phyloP scores from a whole-genome alignment of 2,888 invertebrate genomes.

The Andrena flavipes region DNA sequence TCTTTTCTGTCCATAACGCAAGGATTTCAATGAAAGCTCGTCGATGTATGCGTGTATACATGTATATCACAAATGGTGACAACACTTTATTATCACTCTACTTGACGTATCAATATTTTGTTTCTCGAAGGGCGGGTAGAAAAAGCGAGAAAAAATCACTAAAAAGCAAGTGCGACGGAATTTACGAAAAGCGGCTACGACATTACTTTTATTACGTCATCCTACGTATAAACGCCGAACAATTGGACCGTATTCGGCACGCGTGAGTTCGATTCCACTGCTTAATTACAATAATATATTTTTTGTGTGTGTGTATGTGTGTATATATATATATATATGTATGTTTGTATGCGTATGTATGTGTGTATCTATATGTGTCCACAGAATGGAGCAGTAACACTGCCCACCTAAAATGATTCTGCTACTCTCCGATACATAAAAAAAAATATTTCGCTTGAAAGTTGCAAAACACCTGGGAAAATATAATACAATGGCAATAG shows the following conservation, averaged over 20 bases:
- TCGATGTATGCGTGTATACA: slow-evolving; percentile 36
- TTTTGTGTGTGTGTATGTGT: not conserved
- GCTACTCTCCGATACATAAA: not conserved
- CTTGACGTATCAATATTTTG: slow-evolving; percentile 47
- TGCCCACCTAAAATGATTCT: not conserved
- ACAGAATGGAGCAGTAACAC: not conserved
- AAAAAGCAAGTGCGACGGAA: slow-evolving; percentile 60
- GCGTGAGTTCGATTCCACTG: slow-evolving; percentile 56
- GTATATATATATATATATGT: slow-evolving; percentile 1
- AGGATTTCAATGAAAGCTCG: slow-evolving; percentile 58
- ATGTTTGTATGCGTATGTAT: not conserved
- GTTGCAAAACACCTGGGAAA: not conserved
- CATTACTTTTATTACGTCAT: slow-evolving; percentile 70
- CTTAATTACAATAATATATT: slow-evolving; percentile 63
- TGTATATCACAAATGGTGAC: slow-evolving; percentile 65
- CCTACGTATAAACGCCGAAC: slow-evolving; percentile 69
- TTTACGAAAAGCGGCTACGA: slow-evolving; percentile 70
- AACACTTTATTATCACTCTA: slow-evolving; percentile 67
- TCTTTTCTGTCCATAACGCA: slow-evolving; percentile 7
- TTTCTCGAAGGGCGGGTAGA: slow-evolving; percentile 58
- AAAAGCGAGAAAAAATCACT: slow-evolving; percentile 59
- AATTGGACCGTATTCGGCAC: slow-evolving; percentile 60
- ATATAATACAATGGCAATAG: not conserved
- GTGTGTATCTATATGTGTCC: not conserved
- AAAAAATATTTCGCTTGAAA: not conserved